Evolutionary conservation across 2,113 vertebrate genomes (phyloP), one percentile per base, ranked within the genome.

Genomic region (Cyanocitta stelleri): DNA sequence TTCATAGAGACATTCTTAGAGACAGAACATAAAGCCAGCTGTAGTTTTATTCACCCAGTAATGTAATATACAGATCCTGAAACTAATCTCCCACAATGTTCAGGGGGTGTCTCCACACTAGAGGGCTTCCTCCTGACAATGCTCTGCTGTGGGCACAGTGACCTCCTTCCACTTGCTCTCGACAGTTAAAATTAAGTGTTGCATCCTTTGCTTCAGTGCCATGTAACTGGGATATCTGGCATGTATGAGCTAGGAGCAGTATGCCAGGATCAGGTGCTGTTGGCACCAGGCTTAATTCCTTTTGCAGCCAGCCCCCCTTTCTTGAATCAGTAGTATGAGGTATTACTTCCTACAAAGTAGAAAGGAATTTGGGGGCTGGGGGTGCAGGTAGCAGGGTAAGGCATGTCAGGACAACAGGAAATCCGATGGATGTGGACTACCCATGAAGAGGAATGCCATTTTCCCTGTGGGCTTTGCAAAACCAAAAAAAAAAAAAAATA

Each of bases 11-110:
- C 39, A 41, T 41, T 41, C 39, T 41, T 41, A 41, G 39, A 41
- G 46, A 33, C 24, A 93, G 33, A 86, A 76, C 33, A 64, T 3
- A 79, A 82, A 86, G 39, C 18, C 56, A 86, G 37, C 49, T 76
- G 29, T 13, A 20, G 7, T n/a, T 86, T 90, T 56, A 24, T 29
- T 63, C 9, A 33, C 26, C 5, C 0, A 0, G 29, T 10, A 63
- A 67, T 20, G 2, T n/a, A 82, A 63, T 20, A 10, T 2, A 54
- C 0, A 63, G 24, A 51, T 16, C 51, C 46, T 43, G 49, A 68
- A 80, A 80, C 21, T 55, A 11, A 80, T 14, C 49, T 61, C 44
- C 30, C 27, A 8, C 5, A 11, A 64, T 12, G 32, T 35, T 80
- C 55, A 74, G 27, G 9, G 6, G 8, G 8, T 24, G 8, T 30